Conservation (phyloP, 2,113 vertebrate genomes). For the Zosterops borbonicus region DNA sequence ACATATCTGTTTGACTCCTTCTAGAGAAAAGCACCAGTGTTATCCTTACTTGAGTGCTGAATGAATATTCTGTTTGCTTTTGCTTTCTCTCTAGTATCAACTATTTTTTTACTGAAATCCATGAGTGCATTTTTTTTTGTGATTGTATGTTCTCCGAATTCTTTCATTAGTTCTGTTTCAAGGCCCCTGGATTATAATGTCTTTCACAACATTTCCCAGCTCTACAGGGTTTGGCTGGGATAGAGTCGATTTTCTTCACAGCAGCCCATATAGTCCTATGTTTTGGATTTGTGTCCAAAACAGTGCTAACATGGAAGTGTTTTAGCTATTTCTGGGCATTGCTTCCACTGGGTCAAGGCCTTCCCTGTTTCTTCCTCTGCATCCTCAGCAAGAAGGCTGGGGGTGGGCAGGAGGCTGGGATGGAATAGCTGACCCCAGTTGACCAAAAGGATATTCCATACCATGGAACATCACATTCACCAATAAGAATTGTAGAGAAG, state of each 20-base stretch:
- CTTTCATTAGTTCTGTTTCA: not conserved
- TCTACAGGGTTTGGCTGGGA: not conserved
- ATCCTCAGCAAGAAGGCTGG: not conserved
- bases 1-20: not conserved
- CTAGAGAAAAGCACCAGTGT: not conserved
- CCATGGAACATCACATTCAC: fast-evolving
- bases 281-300: not conserved
- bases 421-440: not conserved
- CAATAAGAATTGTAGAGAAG: not conserved
- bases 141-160: not conserved
- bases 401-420: not conserved
- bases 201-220: not conserved
- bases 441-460: not conserved
- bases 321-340: not conserved
- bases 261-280: not conserved
- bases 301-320: not conserved
- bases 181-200: not conserved
- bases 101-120: not conserved
- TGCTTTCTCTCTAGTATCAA: not conserved
- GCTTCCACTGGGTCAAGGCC: not conserved
- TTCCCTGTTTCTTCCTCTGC: not conserved
- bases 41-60: not conserved
- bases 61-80: not conserved
- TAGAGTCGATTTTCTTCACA: not conserved
- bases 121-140: not conserved